A percentile compares a stretch with the other conserved stretches of the same genome.
phyloP scores from a whole-genome alignment of 2,888 invertebrate genomes.

The Apotomis turbidana region DNA sequence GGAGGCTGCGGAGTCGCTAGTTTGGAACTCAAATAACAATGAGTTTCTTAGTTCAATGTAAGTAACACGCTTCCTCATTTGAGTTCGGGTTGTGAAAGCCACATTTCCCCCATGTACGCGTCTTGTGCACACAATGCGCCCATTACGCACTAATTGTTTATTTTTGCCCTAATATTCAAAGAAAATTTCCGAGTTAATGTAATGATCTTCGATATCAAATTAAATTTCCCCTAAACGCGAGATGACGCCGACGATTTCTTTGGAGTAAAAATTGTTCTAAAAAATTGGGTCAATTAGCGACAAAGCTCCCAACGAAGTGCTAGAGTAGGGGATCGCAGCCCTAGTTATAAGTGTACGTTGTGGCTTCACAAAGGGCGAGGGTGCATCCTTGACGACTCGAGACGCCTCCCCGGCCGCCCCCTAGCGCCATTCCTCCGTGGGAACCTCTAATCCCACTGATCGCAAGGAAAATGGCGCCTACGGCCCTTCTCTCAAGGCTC shows the following conservation, averaged over 20 bases:
- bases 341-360: conserved; percentile 61
- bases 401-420: conserved; percentile 58
- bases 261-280: conserved; percentile 52
- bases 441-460: conserved; percentile 42
- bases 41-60: background rate
- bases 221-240: conserved; percentile 44
- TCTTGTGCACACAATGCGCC: background rate
- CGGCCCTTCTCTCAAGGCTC: conserved; percentile 52
- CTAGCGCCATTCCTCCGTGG: conserved; percentile 45
- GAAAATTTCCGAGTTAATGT: conserved; percentile 44
- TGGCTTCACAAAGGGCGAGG: conserved; percentile 68
- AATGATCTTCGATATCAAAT: conserved; percentile 57
- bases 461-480: conserved; percentile 53
- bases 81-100: background rate
- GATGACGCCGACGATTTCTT: conserved; percentile 46
- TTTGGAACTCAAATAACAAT: conserved; percentile 11
- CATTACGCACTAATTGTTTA: background rate
- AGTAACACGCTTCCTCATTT: background rate
- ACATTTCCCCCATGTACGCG: background rate
- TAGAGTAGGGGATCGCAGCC: conserved; percentile 59
- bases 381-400: conserved; percentile 61
- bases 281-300: conserved; percentile 78
- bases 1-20: conserved; percentile 3
- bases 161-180: background rate
- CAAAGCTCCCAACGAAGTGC: conserved; percentile 62